Evolutionary conservation across 2,113 vertebrate species (phyloP).

Genomic region (Sphaerodactylus townsendi): DNA sequence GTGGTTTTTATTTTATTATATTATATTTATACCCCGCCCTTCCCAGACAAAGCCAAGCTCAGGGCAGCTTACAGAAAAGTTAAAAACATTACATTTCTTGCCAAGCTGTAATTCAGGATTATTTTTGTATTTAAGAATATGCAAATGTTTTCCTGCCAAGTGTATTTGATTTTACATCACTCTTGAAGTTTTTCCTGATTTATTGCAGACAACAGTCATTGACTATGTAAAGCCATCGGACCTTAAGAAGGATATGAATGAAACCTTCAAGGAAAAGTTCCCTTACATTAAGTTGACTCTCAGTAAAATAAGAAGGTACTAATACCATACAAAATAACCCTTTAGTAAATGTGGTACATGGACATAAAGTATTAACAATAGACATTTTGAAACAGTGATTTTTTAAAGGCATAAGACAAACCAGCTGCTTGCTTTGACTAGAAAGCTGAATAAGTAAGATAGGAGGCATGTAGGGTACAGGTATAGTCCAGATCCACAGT

Average conservation of each 20-base stretch:
- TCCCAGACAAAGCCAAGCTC: no score
- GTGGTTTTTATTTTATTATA: background rate
- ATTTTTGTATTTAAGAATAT: background rate
- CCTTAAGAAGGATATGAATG: constrained; percentile 99
- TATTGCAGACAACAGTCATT: constrained; percentile 93
- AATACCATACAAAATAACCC: background rate
- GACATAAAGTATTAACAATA: background rate
- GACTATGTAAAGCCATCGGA: constrained; percentile 98
- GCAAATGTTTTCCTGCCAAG: background rate
- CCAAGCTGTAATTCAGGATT: background rate
- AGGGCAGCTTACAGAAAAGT: no score
- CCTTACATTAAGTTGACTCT: constrained; percentile 95
- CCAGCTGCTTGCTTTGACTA: constrained; percentile 26
- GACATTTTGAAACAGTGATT: constrained; percentile 21
- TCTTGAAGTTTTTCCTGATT: background rate
- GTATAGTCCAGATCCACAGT: background rate
- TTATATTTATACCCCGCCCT: no score
- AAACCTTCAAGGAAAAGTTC: constrained; percentile 98
- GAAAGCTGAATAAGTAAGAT: constrained; percentile 13
- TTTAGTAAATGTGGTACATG: background rate
- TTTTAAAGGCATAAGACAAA: constrained; percentile 22
- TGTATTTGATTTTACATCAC: background rate
- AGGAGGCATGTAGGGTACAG: background rate
- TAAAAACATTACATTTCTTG: no score
- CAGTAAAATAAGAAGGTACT: constrained; percentile 96